A percentile compares a stretch with the other conserved stretches of the same genome.
phyloP scores from a whole-genome alignment of 2,797 vertebrate species.

The Tapirus indicus region DNA sequence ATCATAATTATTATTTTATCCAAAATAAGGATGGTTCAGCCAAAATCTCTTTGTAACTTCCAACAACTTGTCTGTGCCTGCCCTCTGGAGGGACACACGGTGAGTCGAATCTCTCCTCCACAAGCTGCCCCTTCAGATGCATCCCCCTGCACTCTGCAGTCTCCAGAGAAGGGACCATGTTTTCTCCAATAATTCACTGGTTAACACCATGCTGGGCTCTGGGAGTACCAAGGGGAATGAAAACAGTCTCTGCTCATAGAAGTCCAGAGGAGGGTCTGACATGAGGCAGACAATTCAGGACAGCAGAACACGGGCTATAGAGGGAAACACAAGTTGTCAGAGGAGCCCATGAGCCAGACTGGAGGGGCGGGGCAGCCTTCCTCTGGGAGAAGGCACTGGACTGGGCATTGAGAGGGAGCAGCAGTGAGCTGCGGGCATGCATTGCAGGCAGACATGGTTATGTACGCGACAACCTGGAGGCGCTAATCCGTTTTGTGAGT shows the following conservation, averaged over 20 bases:
- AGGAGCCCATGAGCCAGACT: neutral
- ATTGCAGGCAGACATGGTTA: neutral
- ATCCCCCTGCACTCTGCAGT: neutral
- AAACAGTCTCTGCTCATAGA: neutral
- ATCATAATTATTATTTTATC: neutral
- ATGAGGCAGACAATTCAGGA: neutral
- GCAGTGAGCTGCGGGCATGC: neutral
- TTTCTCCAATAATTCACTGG: neutral
- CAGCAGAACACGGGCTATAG: too few relatives aligned
- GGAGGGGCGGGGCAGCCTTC: fast-evolving
- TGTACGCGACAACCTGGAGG: neutral
- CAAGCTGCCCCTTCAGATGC: neutral
- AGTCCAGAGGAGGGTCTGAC: neutral
- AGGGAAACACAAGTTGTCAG: neutral
- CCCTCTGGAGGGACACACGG: neutral
- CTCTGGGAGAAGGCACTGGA: neutral
- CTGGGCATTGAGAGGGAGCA: neutral
- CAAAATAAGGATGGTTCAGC: neutral
- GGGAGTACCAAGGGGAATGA: fast-evolving
- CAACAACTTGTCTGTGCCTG: neutral
- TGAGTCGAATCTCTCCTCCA: neutral
- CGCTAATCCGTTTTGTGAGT: neutral
- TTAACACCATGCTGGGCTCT: neutral
- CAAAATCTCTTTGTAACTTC: neutral
- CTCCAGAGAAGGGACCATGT: neutral